These are phyloP conservation scores for Lithosia quadra DNA, from an alignment of 2,888 invertebrate species.

Conservation along the genomic window DNA sequence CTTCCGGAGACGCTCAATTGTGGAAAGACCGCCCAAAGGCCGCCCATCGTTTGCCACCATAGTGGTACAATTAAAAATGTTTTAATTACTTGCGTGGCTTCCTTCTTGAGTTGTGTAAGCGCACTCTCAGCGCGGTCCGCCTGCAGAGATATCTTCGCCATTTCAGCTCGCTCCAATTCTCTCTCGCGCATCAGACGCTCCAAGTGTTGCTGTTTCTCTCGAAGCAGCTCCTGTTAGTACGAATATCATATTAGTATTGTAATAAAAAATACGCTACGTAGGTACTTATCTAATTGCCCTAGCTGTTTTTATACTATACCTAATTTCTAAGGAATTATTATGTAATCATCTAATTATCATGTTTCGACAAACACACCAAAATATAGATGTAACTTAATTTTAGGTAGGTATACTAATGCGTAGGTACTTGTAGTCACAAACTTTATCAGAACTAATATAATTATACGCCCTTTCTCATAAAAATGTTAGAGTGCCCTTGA, in stretches of 20 bases:
- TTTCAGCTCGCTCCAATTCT: slow-evolving; percentile 95
- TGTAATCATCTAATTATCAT: slow-evolving; percentile 23
- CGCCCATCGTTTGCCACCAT: neutral
- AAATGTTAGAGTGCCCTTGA: neutral
- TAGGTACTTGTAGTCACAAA: neutral
- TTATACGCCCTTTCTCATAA: neutral
- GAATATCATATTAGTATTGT: slow-evolving; percentile 1
- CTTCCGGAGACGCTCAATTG: too few relatives aligned
- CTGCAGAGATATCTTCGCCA: slow-evolving; percentile 93
- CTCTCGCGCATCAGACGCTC: slow-evolving; percentile 96
- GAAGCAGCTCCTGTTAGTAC: slow-evolving; percentile 91
- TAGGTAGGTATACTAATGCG: neutral
- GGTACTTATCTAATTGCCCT: neutral
- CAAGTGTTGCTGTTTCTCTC: slow-evolving; percentile 97
- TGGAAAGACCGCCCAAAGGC: too few relatives aligned
- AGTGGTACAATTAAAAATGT: neutral
- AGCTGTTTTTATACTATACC: neutral
- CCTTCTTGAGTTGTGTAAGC: slow-evolving; percentile 86
- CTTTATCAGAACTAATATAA: neutral
- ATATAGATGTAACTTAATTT: neutral
- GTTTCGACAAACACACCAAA: slow-evolving; percentile 33
- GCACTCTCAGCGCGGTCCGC: slow-evolving; percentile 92
- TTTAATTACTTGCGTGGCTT: slow-evolving; percentile 88
- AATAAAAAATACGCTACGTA: neutral
- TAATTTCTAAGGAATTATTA: neutral